A percentile compares a stretch with the other conserved stretches of the same genome.
phyloP scores from a whole-genome alignment of 2,113 vertebrate genomes.

The Oncorhynchus clarkii region DNA sequence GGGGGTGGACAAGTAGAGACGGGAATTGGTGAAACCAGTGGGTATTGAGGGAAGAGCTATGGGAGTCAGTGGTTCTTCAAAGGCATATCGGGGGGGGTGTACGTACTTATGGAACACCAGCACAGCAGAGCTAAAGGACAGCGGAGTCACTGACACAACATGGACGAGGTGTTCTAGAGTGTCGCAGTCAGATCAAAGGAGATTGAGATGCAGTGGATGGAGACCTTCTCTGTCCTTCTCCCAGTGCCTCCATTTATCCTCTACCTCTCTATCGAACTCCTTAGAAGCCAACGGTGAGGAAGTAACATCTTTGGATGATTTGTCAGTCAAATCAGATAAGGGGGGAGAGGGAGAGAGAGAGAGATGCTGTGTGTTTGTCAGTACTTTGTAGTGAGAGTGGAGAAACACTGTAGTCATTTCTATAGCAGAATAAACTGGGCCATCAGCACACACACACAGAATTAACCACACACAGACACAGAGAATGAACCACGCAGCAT shows the following conservation, averaged over 20 bases:
- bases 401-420: not conserved
- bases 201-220: not conserved
- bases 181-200: constrained; percentile 2
- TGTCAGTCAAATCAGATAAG: constrained; percentile 2
- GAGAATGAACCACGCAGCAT: not conserved
- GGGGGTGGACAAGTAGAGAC: not conserved
- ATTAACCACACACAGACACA: not conserved
- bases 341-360: no score
- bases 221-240: not conserved
- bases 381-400: constrained; percentile 9
- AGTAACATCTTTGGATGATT: not conserved
- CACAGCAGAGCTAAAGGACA: not conserved
- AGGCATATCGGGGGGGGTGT: no score
- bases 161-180: not conserved
- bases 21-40: not conserved
- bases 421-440: not conserved
- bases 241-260: not conserved
- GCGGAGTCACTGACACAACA: not conserved
- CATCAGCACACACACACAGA: not conserved
- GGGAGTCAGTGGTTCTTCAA: not conserved
- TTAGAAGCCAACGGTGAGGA: not conserved
- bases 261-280: not conserved
- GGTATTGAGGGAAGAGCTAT: not conserved
- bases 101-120: not conserved
- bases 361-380: not conserved